Conservation (phyloP, 2,888 invertebrate genomes). For the Amiota minor region DNA sequence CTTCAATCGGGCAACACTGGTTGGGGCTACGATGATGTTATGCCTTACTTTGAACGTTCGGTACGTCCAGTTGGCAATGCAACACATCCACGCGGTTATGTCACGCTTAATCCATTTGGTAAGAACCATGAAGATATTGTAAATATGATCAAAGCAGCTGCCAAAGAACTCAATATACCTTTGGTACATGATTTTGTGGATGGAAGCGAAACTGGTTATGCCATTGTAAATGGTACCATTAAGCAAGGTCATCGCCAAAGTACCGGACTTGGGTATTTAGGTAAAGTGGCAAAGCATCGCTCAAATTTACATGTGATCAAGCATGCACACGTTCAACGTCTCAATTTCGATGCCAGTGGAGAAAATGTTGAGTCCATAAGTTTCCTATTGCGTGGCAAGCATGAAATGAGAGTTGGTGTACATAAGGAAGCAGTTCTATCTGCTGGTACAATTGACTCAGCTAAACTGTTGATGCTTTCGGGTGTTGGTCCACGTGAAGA, state of each 20-base stretch:
- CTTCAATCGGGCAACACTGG: slow-evolving; percentile 76
- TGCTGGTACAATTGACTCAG: slow-evolving; percentile 68
- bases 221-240: slow-evolving; percentile 74
- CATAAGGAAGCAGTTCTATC: slow-evolving; percentile 66
- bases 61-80: slow-evolving; percentile 58
- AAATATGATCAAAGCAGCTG: slow-evolving; percentile 72
- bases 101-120: slow-evolving; percentile 73
- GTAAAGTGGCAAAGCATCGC: slow-evolving; percentile 72
- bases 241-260: slow-evolving; percentile 82
- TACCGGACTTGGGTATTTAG: slow-evolving; percentile 82
- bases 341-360: slow-evolving; percentile 74
- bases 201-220: slow-evolving; percentile 74
- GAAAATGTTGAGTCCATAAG: slow-evolving; percentile 73
- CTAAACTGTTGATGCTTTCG: slow-evolving; percentile 69
- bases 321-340: slow-evolving; percentile 75
- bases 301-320: slow-evolving; percentile 78
- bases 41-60: slow-evolving; percentile 88
- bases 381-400: slow-evolving; percentile 74
- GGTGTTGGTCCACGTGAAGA: slow-evolving; percentile 67
- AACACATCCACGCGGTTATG: slow-evolving; percentile 65
- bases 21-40: slow-evolving; percentile 84
- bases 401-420: slow-evolving; percentile 50
- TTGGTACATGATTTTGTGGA: slow-evolving; percentile 69
- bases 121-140: slow-evolving; percentile 45
- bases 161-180: slow-evolving; percentile 74